A percentile compares a stretch with the other conserved stretches of the same genome.
phyloP scores from a whole-genome alignment of 1,140 invertebrate species.

The Lasioglossum albipes region DNA sequence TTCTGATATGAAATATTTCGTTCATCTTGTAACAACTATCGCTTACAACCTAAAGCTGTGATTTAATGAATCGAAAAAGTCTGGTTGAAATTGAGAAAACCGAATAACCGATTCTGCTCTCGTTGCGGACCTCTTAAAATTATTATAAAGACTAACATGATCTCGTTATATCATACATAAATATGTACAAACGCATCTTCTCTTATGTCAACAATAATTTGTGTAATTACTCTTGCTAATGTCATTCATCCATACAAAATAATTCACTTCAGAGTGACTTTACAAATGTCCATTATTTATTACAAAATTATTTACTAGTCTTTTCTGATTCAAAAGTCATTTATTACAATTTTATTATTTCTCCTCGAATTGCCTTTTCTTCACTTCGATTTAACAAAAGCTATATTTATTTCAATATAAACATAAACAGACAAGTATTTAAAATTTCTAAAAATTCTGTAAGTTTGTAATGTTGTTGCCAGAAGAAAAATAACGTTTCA shows the following conservation, averaged over 20 bases:
- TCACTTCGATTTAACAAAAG: not conserved
- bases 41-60: not conserved
- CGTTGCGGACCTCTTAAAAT: constrained; percentile 51
- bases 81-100: constrained; percentile 6
- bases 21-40: not conserved
- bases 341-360: too few species aligned
- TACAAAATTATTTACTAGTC: not conserved
- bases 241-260: constrained; percentile 59
- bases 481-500: not conserved
- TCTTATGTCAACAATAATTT: constrained; percentile 68
- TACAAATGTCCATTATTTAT: not conserved
- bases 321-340: not conserved
- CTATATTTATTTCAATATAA: not conserved
- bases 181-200: constrained; percentile 74
- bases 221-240: constrained; percentile 59
- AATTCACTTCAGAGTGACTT: not conserved
- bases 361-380: too few species aligned
- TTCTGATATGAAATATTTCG: not conserved
- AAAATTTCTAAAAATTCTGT: not conserved
- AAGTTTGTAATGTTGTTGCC: not conserved
- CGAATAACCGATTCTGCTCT: constrained; percentile 64
- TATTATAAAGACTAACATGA: constrained; percentile 59
- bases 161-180: constrained; percentile 66
- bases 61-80: constrained; percentile 10
- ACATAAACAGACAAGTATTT: not conserved